phyloP scores from a whole-genome alignment of 2,113 vertebrate genomes.

The Mobula hypostoma region DNA sequence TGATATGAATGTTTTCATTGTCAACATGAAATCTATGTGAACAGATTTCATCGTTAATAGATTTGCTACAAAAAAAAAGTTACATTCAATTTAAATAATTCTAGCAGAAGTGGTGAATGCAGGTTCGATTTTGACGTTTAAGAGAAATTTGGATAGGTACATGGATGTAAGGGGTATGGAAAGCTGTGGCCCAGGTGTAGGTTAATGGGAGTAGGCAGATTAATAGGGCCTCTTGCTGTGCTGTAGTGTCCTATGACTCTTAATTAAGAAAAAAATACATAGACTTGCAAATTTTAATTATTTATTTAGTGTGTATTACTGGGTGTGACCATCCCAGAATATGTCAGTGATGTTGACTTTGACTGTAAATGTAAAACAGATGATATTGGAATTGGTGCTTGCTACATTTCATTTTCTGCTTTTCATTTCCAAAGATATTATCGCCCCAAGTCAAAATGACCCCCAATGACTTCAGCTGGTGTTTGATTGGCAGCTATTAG shows the following conservation, averaged over 20 bases:
- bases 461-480: background rate
- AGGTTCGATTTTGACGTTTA: too few species aligned
- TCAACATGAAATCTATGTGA: background rate
- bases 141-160: too few species aligned
- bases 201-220: too few species aligned
- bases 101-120: too few species aligned
- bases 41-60: background rate
- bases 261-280: background rate
- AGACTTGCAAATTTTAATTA: background rate
- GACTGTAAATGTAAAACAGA: background rate
- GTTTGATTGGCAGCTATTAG: background rate
- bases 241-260: background rate
- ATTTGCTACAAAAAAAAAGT: background rate
- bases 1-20: background rate
- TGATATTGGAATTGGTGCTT: background rate
- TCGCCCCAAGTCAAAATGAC: background rate
- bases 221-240: too few species aligned
- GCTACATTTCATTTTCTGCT: background rate
- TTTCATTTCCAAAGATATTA: background rate
- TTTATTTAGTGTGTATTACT: background rate
- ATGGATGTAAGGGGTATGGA: too few species aligned
- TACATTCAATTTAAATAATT: background rate
- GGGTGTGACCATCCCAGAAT: background rate
- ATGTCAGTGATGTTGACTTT: background rate
- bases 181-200: too few species aligned